Base-by-base conservation (phyloP, 2,888 invertebrate species). In the Oscheius sp. region DNA sequence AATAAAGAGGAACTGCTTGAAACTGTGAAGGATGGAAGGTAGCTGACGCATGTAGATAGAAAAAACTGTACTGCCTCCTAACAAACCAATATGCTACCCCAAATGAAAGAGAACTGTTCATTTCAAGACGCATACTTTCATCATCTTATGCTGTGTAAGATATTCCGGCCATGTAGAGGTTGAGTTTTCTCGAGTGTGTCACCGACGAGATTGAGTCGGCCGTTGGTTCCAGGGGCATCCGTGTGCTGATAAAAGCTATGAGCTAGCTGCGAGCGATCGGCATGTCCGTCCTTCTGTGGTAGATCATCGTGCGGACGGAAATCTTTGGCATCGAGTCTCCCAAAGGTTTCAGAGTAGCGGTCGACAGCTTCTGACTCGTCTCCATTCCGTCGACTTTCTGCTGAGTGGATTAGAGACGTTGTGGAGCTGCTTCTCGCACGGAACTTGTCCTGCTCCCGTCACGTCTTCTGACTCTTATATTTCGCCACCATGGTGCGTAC, bases 121-220 rank as follows among this genome's bases (percentile, higher is more conserved):
- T 42, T 42, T 42, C 42, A 42, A 42, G 42, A 42, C 42, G 42
- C 51, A 5, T 35, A 13, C 68, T 10, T n/a, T 29, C 53, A 32
- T 47, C 21, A 66, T 13, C 60, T 5, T 42, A 53, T 66, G 13
- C 21, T 57, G 32, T 86, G 90, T 68, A 79, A 90, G 55, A 74
- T 83, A 48, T 81, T 37, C 66, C 48, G 48, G 2, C 48, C 53
- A 7, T 42, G 3, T 63, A 63, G 48, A 63, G 47, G 7, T n/a
- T 48, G 33, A 63, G 47, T 21, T n/a, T 63, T 63, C 29, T 63
- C 63, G 11, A 48, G n/a, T 11, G 48, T 48, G 50, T 63, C 63
- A 29, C 47, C 48, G 63, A 63, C 29, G 47, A 63, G 21, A 32
- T 63, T 63, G n/a, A 63, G 63, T 47, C 32, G 47, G 21, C 50